These are phyloP conservation scores for Steinernema khuongi DNA, from an alignment of 1,140 invertebrate genomes.

Conservation along the genomic window DNA sequence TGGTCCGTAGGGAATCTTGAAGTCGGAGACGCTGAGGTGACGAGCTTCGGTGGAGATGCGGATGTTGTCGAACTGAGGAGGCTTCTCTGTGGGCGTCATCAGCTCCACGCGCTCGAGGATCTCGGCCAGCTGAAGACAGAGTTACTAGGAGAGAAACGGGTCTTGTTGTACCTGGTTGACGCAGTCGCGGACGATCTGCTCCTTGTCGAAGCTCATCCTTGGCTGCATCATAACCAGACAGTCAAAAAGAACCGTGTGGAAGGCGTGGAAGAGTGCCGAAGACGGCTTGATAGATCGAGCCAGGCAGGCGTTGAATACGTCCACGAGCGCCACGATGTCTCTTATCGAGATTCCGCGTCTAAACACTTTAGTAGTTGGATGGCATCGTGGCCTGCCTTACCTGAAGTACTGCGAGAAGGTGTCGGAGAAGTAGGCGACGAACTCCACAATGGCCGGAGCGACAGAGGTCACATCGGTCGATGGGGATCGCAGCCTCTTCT, in stretches of 20 bases:
- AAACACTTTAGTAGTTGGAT: constrained; percentile 32
- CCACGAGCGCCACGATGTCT: constrained; percentile 84
- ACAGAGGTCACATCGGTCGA: constrained; percentile 15
- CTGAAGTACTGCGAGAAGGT: constrained; percentile 46
- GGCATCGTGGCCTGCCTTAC: constrained; percentile 58
- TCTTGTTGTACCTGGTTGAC: constrained; percentile 15
- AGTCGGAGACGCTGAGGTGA: constrained; percentile 26
- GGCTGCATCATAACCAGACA: constrained; percentile 36
- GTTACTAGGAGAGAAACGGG: background rate
- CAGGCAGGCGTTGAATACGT: constrained; percentile 72
- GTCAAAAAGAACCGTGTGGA: constrained; percentile 64
- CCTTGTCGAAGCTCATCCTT: constrained; percentile 24
- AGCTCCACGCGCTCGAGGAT: background rate
- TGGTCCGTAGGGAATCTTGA: constrained; percentile 30
- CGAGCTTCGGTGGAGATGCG: background rate
- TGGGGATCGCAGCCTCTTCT: constrained; percentile 25
- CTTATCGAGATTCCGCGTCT: constrained; percentile 72
- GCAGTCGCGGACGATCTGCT: constrained; percentile 24
- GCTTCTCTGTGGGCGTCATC: background rate
- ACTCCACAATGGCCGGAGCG: constrained; percentile 69
- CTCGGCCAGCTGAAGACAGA: background rate
- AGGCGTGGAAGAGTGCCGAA: constrained; percentile 81
- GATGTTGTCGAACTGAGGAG: background rate
- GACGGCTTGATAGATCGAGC: constrained; percentile 63
- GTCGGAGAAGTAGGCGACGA: constrained; percentile 72